phyloP scores from a whole-genome alignment of 53 echinoderm and acorn worm species.

The Temnopleurus reevesii region DNA sequence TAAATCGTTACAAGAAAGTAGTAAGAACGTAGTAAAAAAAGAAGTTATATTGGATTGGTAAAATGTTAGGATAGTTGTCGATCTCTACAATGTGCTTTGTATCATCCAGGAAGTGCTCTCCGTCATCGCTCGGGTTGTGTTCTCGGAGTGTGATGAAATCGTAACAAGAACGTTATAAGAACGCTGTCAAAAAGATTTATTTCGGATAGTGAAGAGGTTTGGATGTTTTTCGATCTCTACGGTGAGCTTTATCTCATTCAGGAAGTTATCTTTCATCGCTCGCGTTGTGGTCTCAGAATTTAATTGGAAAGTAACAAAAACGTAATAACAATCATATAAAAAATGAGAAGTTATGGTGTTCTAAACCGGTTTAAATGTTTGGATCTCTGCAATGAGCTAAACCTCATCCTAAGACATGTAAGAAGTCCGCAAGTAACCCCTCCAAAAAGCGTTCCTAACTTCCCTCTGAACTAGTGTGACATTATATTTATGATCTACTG shows the following conservation, averaged over 20 bases:
- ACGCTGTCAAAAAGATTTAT: no score
- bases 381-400: conserved; percentile 59
- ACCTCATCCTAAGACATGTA: no score
- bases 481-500: no score
- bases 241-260: conserved; percentile 82
- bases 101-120: conserved; percentile 89
- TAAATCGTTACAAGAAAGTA: neutral
- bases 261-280: conserved; percentile 87
- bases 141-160: conserved; percentile 45
- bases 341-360: no score
- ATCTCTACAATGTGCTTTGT: conserved; percentile 68
- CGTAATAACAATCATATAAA: no score
- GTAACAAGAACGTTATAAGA: no score
- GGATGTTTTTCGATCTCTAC: conserved; percentile 71
- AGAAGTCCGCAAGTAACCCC: no score
- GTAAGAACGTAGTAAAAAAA: no score
- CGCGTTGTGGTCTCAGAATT: conserved; percentile 69
- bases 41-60: no score
- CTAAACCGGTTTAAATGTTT: conserved; percentile 87
- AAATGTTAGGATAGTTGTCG: conserved; percentile 84
- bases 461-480: no score
- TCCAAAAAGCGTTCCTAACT: no score
- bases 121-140: conserved; percentile 82
- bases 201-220: no score
- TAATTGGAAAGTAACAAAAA: neutral